Evolutionary conservation across 2,113 vertebrate species (phyloP).

Genomic region (Gallinago undulata): DNA sequence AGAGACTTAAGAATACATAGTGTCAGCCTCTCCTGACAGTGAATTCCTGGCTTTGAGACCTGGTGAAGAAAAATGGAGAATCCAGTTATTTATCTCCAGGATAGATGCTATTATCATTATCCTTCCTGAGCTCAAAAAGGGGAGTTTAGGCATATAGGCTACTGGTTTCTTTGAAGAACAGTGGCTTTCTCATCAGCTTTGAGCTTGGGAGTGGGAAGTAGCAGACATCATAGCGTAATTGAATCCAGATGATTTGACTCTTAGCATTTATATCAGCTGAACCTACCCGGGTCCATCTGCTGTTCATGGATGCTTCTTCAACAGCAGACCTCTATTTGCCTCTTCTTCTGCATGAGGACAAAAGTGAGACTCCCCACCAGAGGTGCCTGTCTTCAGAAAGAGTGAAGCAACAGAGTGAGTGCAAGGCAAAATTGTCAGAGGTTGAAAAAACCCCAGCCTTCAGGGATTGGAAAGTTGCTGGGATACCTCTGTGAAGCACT

Average conservation of each 20-base stretch:
- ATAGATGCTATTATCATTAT: background rate
- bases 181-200: background rate
- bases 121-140: background rate
- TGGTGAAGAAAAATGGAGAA: background rate
- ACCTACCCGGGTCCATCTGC: background rate
- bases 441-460: background rate
- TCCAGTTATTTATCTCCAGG: background rate
- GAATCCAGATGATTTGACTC: background rate
- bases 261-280: background rate
- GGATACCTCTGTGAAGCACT: background rate
- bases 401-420: background rate
- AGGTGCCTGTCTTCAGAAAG: background rate
- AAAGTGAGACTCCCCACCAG: background rate
- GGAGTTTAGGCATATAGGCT: background rate
- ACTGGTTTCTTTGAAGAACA: background rate
- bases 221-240: background rate
- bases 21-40: background rate
- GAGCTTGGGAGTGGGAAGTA: background rate
- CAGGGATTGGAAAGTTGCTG: background rate
- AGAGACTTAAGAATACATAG: background rate
- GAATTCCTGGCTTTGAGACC: background rate
- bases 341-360: background rate
- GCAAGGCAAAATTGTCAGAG: background rate
- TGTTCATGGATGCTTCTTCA: background rate
- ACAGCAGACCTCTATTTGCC: background rate